Base-by-base conservation (phyloP, 2,797 vertebrate genomes). In the Channallabes apus region DNA sequence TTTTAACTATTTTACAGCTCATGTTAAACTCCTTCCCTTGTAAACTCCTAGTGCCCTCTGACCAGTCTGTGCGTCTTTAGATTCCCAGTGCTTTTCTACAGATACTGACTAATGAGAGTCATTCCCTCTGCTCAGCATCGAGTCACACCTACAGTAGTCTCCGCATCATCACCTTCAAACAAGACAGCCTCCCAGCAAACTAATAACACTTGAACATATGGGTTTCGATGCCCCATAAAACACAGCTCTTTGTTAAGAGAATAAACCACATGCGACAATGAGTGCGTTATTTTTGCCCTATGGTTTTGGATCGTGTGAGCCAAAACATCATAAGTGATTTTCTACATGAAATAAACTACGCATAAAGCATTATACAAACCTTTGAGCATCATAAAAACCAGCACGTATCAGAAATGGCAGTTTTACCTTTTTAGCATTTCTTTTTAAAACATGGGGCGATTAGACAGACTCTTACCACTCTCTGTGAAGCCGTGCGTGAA, bases 191-290 rank as follows among this genome's bases (percentile, higher is more conserved):
- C 56, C 14, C 1, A 0, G 20, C 35, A 61, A 69, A 86, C 73
- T 82, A 84, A 89, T 89, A 84, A 54, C 82, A 62, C 62, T 27
- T 82, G 72, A 68, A 35, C 51, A 58, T 76, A 17, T 64, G 58
- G 27, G 6, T 64, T 69, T 35, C 22, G 54, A 68, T 54, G 56
- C 41, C 38, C 38, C 59, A 61, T 75, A 82, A 51, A 75, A 85
- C 51, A 80, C 56, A 32, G 17, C 32, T 61, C 32, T 24, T 61
- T 61, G 17, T 38, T 61, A 38, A 14, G 22, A 58, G 11, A 59
- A 58, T 77, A 77, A 35, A 75, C 46, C 72, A 17, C 18, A 75
- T 54, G n/a, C 29, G 72, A 75, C n/a, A 6, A 51, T 15, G 5
- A 8, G 1, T 59, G 27, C 27, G 46, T 18, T 41, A 59, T 84